A percentile compares a stretch with the other conserved stretches of the same genome.
These are phyloP conservation scores for Fistularia commersonii DNA, from an alignment of 2,797 vertebrate species.

Conservation along the genomic window DNA sequence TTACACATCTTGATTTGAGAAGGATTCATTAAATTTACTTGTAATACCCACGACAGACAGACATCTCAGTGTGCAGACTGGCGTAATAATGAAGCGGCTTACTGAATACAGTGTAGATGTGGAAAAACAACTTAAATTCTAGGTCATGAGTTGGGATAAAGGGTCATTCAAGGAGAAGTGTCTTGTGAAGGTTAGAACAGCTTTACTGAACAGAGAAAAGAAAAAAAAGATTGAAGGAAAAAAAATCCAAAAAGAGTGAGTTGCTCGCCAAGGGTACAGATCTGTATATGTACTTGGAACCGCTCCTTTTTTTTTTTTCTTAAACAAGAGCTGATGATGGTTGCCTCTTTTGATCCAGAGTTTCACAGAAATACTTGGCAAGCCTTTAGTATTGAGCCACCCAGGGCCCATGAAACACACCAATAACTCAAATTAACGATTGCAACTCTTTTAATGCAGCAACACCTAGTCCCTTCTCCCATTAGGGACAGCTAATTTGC, in stretches of 20 bases:
- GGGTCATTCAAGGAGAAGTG: constrained; percentile 17
- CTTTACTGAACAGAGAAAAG: constrained; percentile 7
- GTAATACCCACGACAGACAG: constrained; percentile 18
- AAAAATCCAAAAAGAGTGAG: too few relatives aligned
- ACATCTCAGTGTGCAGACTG: constrained; percentile 11
- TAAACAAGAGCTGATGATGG: too few relatives aligned
- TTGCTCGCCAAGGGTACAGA: too few relatives aligned
- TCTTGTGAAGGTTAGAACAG: background rate
- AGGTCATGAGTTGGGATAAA: constrained; percentile 15
- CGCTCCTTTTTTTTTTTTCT: too few relatives aligned
- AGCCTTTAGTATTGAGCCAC: constrained; percentile 45
- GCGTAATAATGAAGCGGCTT: constrained; percentile 52
- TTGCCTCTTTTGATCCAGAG: too few relatives aligned
- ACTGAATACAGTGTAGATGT: constrained; percentile 14
- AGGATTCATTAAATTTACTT: constrained; percentile 42
- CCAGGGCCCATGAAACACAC: constrained; percentile 59
- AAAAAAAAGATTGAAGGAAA: background rate
- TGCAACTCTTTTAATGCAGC: constrained; percentile 50
- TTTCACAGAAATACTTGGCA: constrained; percentile 2
- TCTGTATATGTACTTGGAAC: too few relatives aligned
- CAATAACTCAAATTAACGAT: constrained; percentile 65
- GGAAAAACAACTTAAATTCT: constrained; percentile 19
- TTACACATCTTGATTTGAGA: constrained; percentile 40
- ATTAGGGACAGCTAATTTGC: constrained; percentile 72
- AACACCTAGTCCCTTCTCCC: constrained; percentile 42